Base-by-base conservation (phyloP, 2,113 vertebrate species). In the Hipposideros armiger region DNA sequence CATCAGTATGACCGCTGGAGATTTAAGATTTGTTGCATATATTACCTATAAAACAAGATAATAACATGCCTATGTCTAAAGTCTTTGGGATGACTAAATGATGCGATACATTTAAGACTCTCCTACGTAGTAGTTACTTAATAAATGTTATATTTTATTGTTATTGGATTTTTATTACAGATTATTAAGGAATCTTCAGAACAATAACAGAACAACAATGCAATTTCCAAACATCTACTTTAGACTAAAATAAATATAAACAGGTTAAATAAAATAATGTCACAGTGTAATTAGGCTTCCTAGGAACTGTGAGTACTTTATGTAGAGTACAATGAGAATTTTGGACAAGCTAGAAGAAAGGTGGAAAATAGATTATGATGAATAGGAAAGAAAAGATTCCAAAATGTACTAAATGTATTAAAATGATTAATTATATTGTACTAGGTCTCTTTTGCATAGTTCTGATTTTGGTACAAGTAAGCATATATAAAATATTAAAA, bases 331-430 rank as follows among this genome's bases (percentile, higher is more conserved):
- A 88, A 50, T 2, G 20, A 95, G 5, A 42, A 73, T 26, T 96
- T 66, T 90, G 56, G 11, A 78, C 13, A 89, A 26, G 2, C 10
- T 78, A 32, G 26, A 28, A 62, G 40, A 82, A 85, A 69, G 47
- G 20, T 42, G 26, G 32, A 47, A 94, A 96, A 94, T 92, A 82
- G 92, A 95, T 94, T 85, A 87, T 77, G n/a, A 42, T n/a, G 26
- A 87, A 56, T 56, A 73, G 7, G 45, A 96, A 95, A 77, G 36
- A 77, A 90, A 85, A 87, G 26, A 73, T 77, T 92, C 16, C n/a
- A 50, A 87, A 76, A 90, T 64, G 36, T 28, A 93, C 26, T 60
- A 72, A 97, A 81, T 77, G 72, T 91, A 93, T 91, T n/a, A 64
- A 88, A 94, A 90, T 72, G 11, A 66, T 58, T 96, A 70, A 14